Percentiles rank a stretch among this genome's conserved stretches.
Conservation (phyloP, 2,888 invertebrate species). For the Stenoptilia bipunctidactyla region DNA sequence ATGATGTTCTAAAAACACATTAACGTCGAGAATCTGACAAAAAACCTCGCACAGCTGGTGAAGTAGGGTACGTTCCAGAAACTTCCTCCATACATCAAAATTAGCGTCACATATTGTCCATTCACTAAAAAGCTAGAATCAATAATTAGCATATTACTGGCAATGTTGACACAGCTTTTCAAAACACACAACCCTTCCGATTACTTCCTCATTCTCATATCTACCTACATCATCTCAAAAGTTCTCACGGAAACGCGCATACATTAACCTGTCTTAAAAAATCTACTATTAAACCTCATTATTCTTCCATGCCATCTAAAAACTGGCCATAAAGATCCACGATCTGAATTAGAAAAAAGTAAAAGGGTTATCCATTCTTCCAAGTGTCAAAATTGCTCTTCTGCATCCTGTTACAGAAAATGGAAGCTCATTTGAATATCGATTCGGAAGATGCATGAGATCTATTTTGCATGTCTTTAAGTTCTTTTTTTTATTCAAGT, state of each 20-base stretch:
- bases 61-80: too few relatives aligned
- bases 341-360: constrained; percentile 58
- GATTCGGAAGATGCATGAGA: constrained; percentile 35
- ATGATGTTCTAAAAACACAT: too few relatives aligned
- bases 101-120: too few relatives aligned
- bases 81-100: too few relatives aligned
- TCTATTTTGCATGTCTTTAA: constrained; percentile 58
- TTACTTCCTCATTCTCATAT: constrained; percentile 26
- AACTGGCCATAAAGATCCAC: constrained; percentile 43
- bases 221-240: constrained; percentile 28
- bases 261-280: neutral
- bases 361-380: constrained; percentile 58
- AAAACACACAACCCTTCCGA: constrained; percentile 56
- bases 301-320: constrained; percentile 13
- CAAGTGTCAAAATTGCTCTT: constrained; percentile 68
- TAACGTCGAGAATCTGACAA: too few relatives aligned
- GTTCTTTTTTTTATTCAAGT: constrained; percentile 21
- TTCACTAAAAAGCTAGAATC: too few relatives aligned
- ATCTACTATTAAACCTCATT: neutral
- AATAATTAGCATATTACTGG: constrained; percentile 15
- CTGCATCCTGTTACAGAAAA: constrained; percentile 44
- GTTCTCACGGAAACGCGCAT: constrained; percentile 33
- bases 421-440: constrained; percentile 60
- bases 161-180: constrained; percentile 64
- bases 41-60: too few relatives aligned